Percentiles rank a stretch among this genome's conserved stretches.
phyloP scores from a whole-genome alignment of 1,140 invertebrate genomes.

The Pseudachorutes palmiensis region DNA sequence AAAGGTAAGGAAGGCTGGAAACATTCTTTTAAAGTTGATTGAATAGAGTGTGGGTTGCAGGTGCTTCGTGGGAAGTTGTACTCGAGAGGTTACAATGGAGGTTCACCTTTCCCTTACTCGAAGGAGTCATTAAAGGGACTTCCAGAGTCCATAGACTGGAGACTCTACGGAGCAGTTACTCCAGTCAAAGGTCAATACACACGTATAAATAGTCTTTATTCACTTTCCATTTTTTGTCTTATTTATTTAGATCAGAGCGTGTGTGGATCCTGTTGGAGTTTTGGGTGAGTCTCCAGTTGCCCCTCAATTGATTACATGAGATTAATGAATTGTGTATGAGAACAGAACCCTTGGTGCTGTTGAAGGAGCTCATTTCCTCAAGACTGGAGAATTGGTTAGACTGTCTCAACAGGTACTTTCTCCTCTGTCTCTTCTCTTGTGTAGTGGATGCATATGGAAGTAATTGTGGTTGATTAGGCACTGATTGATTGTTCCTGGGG shows the following conservation, averaged over 20 bases:
- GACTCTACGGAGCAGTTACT: conserved; percentile 82
- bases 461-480: no score
- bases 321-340: not conserved
- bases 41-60: conserved; percentile 12
- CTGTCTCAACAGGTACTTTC: conserved; percentile 67
- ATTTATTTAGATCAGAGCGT: conserved; percentile 72
- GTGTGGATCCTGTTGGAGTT: conserved; percentile 94
- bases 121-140: conserved; percentile 44
- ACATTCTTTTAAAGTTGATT: no score
- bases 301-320: not conserved
- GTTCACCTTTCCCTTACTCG: conserved; percentile 65
- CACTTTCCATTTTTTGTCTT: no score
- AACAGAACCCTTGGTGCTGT: conserved; percentile 69
- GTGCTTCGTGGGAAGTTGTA: conserved; percentile 67
- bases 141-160: conserved; percentile 76
- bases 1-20: conserved; percentile 43
- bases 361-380: conserved; percentile 82
- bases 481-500: conserved; percentile 95
- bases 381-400: conserved; percentile 67
- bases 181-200: conserved; percentile 81
- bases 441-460: no score
- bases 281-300: conserved; percentile 51
- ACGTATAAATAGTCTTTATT: no score
- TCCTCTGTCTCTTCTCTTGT: not conserved
- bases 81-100: conserved; percentile 59